Percentiles rank a stretch among this genome's conserved stretches.
phyloP scores from a whole-genome alignment of 1,140 invertebrate genomes.

The Globodera ellingtonae region DNA sequence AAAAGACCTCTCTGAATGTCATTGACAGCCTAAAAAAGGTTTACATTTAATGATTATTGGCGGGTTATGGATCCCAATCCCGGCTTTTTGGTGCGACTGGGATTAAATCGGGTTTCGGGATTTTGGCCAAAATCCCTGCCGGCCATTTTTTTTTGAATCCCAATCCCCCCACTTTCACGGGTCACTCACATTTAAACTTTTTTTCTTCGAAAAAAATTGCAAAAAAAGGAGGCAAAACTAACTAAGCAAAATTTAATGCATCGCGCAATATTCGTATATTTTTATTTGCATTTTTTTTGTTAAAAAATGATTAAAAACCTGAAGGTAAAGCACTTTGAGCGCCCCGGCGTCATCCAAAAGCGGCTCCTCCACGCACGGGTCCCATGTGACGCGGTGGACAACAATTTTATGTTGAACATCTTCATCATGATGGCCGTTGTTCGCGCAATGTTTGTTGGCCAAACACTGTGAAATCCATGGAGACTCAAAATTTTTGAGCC shows the following conservation, averaged over 20 bases:
- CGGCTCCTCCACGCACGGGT: constrained; percentile 52
- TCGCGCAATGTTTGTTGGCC: constrained; percentile 22
- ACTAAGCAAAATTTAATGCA: neutral
- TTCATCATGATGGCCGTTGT: constrained; percentile 10
- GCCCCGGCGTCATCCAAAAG: constrained; percentile 46
- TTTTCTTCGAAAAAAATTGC: no score
- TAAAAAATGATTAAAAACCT: constrained; percentile 20
- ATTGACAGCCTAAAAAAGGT: constrained; percentile 45
- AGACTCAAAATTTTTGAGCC: constrained; percentile 56
- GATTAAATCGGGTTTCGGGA: no score
- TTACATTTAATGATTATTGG: constrained; percentile 12
- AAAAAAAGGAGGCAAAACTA: neutral
- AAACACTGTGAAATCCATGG: constrained; percentile 49
- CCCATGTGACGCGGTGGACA: constrained; percentile 50
- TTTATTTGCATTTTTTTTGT: no score
- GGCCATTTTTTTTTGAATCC: no score
- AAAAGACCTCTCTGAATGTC: constrained; percentile 46
- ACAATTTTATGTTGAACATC: constrained; percentile 39
- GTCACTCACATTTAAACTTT: no score
- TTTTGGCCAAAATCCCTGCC: no score
- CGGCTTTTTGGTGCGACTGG: no score
- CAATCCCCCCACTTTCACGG: no score
- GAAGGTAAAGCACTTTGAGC: constrained; percentile 48
- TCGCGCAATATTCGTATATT: no score
- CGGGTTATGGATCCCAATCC: no score